A percentile compares a stretch with the other conserved stretches of the same genome.
These are phyloP conservation scores for Drosophila macrospina DNA, from an alignment of 2,888 invertebrate genomes.

Conservation along the genomic window DNA sequence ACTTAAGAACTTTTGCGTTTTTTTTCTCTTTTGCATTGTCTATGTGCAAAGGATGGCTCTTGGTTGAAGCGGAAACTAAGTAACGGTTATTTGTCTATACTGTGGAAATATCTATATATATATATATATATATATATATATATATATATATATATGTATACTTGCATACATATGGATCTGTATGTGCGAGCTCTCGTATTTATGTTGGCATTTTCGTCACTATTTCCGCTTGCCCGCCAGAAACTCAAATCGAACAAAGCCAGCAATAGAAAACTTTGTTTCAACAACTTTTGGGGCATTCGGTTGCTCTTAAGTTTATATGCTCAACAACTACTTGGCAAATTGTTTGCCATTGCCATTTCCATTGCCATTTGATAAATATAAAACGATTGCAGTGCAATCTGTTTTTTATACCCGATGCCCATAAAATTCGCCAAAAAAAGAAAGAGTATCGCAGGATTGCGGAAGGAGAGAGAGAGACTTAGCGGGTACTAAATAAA, in stretches of 20 bases:
- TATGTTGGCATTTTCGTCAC: constrained; percentile 52
- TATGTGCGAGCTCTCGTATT: constrained; percentile 40
- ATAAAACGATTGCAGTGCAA: constrained; percentile 53
- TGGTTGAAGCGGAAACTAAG: constrained; percentile 61
- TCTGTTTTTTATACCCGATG: constrained; percentile 48
- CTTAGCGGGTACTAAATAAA: background rate
- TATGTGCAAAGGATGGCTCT: constrained; percentile 23
- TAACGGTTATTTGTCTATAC: constrained; percentile 60
- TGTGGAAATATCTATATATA: constrained; percentile 10
- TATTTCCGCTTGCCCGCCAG: constrained; percentile 49
- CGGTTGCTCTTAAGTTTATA: constrained; percentile 47
- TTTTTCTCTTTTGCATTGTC: constrained; percentile 15
- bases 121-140: no score
- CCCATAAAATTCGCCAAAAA: constrained; percentile 21
- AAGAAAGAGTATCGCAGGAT: background rate
- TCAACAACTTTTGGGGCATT: constrained; percentile 46
- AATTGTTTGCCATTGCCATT: constrained; percentile 69
- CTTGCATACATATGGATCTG: constrained; percentile 22
- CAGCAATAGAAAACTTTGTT: constrained; percentile 48
- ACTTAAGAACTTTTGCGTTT: constrained; percentile 32
- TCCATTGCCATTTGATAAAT: constrained; percentile 48
- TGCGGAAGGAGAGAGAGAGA: no score
- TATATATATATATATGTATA: no score
- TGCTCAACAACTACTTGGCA: constrained; percentile 67
- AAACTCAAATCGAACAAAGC: constrained; percentile 35